Percentiles rank a stretch among this genome's conserved stretches.
Conservation (phyloP, 2,888 invertebrate species). For the Mylabris sibirica region DNA sequence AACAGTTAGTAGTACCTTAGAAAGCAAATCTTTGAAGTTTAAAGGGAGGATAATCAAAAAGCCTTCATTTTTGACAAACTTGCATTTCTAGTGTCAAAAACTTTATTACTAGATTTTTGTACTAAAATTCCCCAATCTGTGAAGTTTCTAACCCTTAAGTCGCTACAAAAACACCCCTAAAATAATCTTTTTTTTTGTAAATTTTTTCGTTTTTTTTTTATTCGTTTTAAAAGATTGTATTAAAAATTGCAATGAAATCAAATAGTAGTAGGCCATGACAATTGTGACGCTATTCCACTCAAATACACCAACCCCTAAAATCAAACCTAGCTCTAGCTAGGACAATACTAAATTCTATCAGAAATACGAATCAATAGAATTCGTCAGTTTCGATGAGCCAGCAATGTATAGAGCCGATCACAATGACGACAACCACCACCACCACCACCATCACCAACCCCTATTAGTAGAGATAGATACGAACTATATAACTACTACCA, state of each 20-base stretch:
- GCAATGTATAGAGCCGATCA: not conserved
- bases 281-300: not conserved
- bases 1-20: too few relatives aligned
- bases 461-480: not conserved
- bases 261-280: not conserved
- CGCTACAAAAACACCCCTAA: not conserved
- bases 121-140: too few relatives aligned
- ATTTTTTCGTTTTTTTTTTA: not conserved
- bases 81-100: too few relatives aligned
- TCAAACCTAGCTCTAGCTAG: constrained; percentile 1
- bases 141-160: too few relatives aligned
- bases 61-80: too few relatives aligned
- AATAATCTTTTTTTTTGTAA: not conserved
- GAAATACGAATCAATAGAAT: constrained; percentile 45
- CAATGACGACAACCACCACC: not conserved
- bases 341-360: constrained; percentile 37
- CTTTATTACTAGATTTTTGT: too few relatives aligned
- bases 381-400: constrained; percentile 38
- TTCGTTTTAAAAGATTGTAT: too few relatives aligned
- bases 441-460: not conserved
- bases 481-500: not conserved
- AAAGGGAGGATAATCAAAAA: too few relatives aligned
- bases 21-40: too few relatives aligned
- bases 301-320: not conserved
- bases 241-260: not conserved